Evolutionary conservation across 2,113 vertebrate genomes (phyloP).

Genomic region (Cephalopterus ornatus): DNA sequence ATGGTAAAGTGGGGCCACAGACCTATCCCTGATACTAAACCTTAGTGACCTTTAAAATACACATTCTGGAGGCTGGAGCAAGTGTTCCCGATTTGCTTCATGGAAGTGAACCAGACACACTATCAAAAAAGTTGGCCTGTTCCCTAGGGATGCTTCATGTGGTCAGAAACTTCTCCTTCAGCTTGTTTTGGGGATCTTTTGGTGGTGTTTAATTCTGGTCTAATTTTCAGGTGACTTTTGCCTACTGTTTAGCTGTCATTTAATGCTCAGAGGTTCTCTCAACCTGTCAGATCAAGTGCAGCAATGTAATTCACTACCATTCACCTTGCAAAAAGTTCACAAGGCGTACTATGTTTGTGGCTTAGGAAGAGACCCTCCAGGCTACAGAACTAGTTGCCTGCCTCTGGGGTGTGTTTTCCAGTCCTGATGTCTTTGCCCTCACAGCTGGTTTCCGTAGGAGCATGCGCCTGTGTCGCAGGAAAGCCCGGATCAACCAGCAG

Average conservation of each 20-base stretch:
- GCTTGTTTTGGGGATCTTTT: background rate
- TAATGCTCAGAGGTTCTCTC: background rate
- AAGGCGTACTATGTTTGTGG: background rate
- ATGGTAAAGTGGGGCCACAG: background rate
- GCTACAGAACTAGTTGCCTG: background rate
- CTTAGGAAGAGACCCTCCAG: background rate
- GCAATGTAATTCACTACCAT: background rate
- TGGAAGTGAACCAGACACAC: background rate
- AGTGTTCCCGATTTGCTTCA: background rate
- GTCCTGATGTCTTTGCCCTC: background rate
- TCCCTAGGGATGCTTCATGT: background rate
- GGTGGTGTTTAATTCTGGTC: background rate
- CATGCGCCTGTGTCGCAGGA: constrained; percentile 87
- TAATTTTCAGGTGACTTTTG: background rate
- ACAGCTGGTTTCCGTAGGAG: constrained; percentile 92
- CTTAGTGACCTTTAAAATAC: background rate
- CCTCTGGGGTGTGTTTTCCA: fast-evolving
- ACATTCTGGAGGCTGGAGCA: background rate
- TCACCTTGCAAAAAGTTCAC: background rate
- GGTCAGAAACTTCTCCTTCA: background rate
- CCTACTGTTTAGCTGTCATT: background rate
- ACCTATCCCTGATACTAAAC: background rate
- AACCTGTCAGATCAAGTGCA: background rate
- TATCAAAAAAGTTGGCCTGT: background rate
- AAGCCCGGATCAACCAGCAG: constrained; percentile 61